Percentiles rank a stretch among this genome's conserved stretches.
Evolutionary conservation across 2,797 vertebrate genomes (phyloP).

Genomic region (Sebastes glaucus): DNA sequence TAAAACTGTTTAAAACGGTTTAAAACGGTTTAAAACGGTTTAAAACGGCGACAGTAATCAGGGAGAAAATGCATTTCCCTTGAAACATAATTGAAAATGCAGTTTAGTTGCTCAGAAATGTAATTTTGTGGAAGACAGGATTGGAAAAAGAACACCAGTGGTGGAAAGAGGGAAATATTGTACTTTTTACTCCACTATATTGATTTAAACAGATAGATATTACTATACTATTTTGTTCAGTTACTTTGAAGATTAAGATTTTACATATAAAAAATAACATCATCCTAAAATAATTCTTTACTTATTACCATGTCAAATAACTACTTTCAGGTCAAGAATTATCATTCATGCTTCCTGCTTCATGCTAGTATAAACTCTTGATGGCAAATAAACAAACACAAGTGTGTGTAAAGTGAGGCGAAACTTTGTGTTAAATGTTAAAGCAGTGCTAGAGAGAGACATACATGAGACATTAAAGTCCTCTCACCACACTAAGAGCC

Average conservation of each 20-base stretch:
- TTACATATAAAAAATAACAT: background rate
- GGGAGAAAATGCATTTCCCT: too few species aligned
- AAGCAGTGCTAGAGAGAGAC: background rate
- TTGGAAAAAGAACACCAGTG: too few species aligned
- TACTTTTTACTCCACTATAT: background rate
- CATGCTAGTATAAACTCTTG: background rate
- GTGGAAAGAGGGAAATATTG: background rate
- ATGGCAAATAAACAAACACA: background rate
- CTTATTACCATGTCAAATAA: background rate
- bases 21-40: too few species aligned
- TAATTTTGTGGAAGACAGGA: rapidly evolving
- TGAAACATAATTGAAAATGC: too few species aligned
- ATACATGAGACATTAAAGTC: background rate
- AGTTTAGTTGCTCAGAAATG: too few species aligned
- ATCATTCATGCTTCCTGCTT: background rate
- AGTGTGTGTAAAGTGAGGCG: rapidly evolving
- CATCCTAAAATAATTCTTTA: background rate
- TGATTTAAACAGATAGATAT: too few species aligned
- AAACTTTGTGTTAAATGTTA: background rate
- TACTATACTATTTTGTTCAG: background rate
- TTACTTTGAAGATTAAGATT: background rate
- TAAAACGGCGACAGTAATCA: too few species aligned
- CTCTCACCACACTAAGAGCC: background rate
- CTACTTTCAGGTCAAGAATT: background rate
- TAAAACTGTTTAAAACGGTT: too few species aligned